Conservation (phyloP, 2,888 invertebrate species). For the Dryocosmus kuriphilus region DNA sequence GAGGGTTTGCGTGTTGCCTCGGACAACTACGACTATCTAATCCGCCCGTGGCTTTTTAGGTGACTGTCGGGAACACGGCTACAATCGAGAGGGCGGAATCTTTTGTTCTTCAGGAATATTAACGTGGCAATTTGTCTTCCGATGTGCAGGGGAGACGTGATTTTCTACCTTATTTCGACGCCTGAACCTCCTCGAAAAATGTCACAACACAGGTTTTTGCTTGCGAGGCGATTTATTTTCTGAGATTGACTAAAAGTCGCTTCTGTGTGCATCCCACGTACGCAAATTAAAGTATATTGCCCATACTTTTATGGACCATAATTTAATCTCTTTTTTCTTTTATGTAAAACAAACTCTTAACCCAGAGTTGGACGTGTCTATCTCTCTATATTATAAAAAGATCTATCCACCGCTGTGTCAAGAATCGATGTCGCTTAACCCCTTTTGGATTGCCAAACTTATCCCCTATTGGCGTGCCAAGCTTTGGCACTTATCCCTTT, state of each 20-base stretch:
- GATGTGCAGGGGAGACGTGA: background rate
- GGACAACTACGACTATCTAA: slow-evolving; percentile 36
- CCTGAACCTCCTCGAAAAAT: background rate
- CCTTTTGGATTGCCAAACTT: too few species aligned
- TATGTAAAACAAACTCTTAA: too few species aligned
- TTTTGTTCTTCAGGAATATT: slow-evolving; percentile 26
- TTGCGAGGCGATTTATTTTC: slow-evolving; percentile 8
- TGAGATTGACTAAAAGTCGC: background rate
- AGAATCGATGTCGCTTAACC: too few species aligned
- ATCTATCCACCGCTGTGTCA: too few species aligned
- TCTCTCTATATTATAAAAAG: too few species aligned
- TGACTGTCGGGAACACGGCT: slow-evolving; percentile 21
- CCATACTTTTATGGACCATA: background rate
- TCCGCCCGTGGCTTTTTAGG: slow-evolving; percentile 31
- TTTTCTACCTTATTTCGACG: slow-evolving; percentile 4
- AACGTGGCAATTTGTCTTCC: slow-evolving; percentile 37
- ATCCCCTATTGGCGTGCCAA: too few species aligned
- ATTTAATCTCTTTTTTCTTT: too few species aligned
- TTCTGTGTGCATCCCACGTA: background rate
- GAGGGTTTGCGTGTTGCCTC: slow-evolving; percentile 30
- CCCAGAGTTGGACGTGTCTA: too few species aligned
- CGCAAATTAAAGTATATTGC: background rate
- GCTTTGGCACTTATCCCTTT: too few species aligned
- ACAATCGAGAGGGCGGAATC: slow-evolving; percentile 21
- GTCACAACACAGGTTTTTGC: background rate